Base-by-base conservation (phyloP, 2,797 vertebrate species). In the Austrolebias charrua region DNA sequence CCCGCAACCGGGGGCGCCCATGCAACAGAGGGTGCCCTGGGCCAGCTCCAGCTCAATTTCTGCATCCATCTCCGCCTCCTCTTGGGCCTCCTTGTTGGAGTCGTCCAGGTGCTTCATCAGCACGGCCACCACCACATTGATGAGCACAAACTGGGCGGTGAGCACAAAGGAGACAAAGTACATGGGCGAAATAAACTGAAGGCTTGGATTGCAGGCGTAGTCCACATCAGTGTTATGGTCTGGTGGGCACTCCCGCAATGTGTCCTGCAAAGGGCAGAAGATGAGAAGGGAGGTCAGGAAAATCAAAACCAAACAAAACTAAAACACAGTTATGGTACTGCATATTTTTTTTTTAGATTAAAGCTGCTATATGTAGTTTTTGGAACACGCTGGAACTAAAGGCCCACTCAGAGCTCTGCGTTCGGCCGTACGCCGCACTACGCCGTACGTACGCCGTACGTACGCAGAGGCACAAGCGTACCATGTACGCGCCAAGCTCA, bases 131-230 rank as follows among this genome's bases (percentile, higher is more conserved):
- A 99, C 97, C 92, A 99, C 97, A 14, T 99, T 99, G 93, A 99
- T 98, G 89, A 99, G 96, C 86, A 99, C 97, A 55, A 99, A 99
- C 94, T 99, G 97, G 55, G 97, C 96, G 44, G 96, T 98, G 92
- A 99, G 95, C 92, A 99, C 97, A 63, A 99, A 99, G 94, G 96
- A 98, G 86, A 99, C 97, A 71, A 99, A 99, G 92, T 99, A 99
- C 79, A 99, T 89, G 1, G 97, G 97, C 14, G 97, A 99, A 91
- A 99, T 98, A 85, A 98, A 97, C 93, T 98, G 96, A 79, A 98
- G 93, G 91, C 96, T 97, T 66, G 95, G 95, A 89, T 98, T 95
- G 90, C 97, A 99, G 89, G 93, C 94, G 79, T 95, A 95, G 86
- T 99, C 97, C 45, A 95, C 94, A 0, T 93, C 92, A 2, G 72